Evolutionary conservation across 1,140 invertebrate genomes (phyloP), one percentile per base, ranked within the genome.

Genomic region (Macrobrachium rosenbergii): DNA sequence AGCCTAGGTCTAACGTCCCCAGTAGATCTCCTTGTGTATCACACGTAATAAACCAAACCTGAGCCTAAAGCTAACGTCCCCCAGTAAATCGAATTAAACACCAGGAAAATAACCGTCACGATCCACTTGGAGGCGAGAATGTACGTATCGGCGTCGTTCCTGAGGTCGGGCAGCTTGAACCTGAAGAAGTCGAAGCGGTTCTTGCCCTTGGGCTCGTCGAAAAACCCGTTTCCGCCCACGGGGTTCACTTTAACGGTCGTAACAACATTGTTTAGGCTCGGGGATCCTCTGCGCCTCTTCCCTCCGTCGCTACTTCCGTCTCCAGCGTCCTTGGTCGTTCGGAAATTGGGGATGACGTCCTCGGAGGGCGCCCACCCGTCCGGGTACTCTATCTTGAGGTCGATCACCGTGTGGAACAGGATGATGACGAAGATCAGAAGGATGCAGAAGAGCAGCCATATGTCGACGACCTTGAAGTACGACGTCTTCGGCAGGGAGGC

Each of bases 401-500:
- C 86, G 10, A 88, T 88, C 28, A 83, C 59, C 11, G 80, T 88
- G 80, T 88, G 86, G 43, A 52, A 88, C 19, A 88, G n/a, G 60
- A 88, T 82, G 80, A 88, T 88, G 62, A 88, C 17, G 86, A 88
- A 88, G 72, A 83, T 83, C 16, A 88, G 62, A n/a, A 88, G 16
- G 63, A 88, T 88, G 86, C 86, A 88, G 80, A 88, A 88, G 73
- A 88, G 86, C 19, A 88, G 86, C 86, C 86, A 88, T 5, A 88
- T 83, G 86, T 88, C 86, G 45, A 88, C 86, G 79, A 88, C 77
- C 80, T 88, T 88, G 69, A 88, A 88, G 62, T 88, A 88, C 43
- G 86, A 88, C 21, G 86, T 88, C 63, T 88, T 88, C 37, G 86
- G 86, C 12, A 88, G 75, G n/a, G 86, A 88, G 45, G 86, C 52